These are phyloP conservation scores for Thereva nobilitata DNA, from an alignment of 2,888 invertebrate species.

Conservation along the genomic window DNA sequence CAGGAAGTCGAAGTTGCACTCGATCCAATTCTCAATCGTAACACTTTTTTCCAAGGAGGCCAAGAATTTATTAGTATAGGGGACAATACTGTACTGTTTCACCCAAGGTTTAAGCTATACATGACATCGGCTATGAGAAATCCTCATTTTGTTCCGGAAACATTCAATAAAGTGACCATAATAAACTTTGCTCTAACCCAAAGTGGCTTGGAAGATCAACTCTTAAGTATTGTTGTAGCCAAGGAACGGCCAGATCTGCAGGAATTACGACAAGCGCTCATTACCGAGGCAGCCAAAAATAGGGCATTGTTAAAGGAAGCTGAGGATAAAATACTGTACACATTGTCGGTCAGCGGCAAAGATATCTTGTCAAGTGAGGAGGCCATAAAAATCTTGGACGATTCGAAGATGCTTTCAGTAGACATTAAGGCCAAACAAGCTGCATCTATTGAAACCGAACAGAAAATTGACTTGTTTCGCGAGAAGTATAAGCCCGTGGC, in stretches of 20 bases:
- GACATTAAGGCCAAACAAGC: slow-evolving; percentile 85
- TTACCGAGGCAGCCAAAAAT: slow-evolving; percentile 79
- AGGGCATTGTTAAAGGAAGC: slow-evolving; percentile 79
- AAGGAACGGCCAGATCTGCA: slow-evolving; percentile 89
- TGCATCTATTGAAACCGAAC: slow-evolving; percentile 79
- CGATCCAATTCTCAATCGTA: slow-evolving; percentile 77
- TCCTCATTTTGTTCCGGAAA: slow-evolving; percentile 87
- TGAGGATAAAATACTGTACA: slow-evolving; percentile 86
- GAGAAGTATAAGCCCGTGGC: slow-evolving; percentile 84
- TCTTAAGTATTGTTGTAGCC: slow-evolving; percentile 84
- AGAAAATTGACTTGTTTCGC: slow-evolving; percentile 81
- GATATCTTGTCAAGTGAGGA: slow-evolving; percentile 90
- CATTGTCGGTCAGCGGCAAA: slow-evolving; percentile 79
- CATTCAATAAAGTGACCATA: slow-evolving; percentile 80
- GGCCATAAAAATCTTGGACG: slow-evolving; percentile 85
- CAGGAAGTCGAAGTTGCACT: slow-evolving; percentile 84
- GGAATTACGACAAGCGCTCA: slow-evolving; percentile 77
- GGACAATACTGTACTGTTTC: slow-evolving; percentile 81
- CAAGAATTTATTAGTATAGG: slow-evolving; percentile 79
- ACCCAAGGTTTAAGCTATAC: slow-evolving; percentile 77
- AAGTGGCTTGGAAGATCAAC: slow-evolving; percentile 83
- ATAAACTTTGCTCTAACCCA: slow-evolving; percentile 81
- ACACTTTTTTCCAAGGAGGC: slow-evolving; percentile 79
- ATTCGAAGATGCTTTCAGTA: slow-evolving; percentile 78
- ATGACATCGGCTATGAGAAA: slow-evolving; percentile 88